Evolutionary conservation across 1,140 invertebrate species (phyloP).

Genomic region (Gryon sp.): DNA sequence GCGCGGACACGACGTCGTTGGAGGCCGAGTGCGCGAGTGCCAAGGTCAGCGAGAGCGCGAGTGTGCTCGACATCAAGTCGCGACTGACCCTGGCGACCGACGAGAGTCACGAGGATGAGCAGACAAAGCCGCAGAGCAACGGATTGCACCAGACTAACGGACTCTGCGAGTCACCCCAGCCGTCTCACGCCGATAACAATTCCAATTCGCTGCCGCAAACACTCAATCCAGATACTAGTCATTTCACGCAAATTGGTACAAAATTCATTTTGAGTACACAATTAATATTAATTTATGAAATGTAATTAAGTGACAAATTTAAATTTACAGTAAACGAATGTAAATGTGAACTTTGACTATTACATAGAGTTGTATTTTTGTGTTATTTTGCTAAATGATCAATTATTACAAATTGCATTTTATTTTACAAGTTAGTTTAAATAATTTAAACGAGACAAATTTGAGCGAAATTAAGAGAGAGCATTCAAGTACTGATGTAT

Average conservation of each 20-base stretch:
- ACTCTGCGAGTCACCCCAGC: conserved; percentile 68
- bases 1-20: background rate
- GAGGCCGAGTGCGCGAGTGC: background rate
- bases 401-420: no score
- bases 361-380: no score
- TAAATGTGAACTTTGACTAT: no score
- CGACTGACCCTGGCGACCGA: conserved; percentile 65
- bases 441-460: no score
- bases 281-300: background rate
- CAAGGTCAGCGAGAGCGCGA: conserved; percentile 42
- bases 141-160: conserved; percentile 73
- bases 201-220: conserved; percentile 54
- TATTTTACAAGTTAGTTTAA: no score
- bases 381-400: no score
- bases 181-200: conserved; percentile 52
- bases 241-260: conserved; percentile 74
- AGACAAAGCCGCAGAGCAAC: conserved; percentile 72
- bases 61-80: conserved; percentile 71
- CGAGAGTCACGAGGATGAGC: conserved; percentile 24
- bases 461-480: no score
- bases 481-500: no score
- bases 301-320: no score
- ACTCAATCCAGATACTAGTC: conserved; percentile 73
- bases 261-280: conserved; percentile 21
- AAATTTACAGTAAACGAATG: no score